phyloP scores from a whole-genome alignment of 2,888 invertebrate species.

The Andrena dorsata region DNA sequence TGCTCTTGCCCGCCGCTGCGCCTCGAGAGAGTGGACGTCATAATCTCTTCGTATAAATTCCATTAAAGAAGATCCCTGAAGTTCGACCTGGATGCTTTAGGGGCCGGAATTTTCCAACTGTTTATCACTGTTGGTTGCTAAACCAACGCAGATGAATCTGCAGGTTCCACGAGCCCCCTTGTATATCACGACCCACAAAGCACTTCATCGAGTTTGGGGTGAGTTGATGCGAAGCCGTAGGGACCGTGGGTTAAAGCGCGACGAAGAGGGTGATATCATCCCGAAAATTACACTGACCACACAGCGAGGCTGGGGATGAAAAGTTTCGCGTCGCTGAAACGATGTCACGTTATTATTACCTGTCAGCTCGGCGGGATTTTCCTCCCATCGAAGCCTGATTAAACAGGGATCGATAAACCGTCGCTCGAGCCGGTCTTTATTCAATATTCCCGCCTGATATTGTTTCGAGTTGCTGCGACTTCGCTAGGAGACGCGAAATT shows the following conservation, averaged over 20 bases:
- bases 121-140: background rate
- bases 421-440: constrained; percentile 21
- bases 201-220: background rate
- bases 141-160: background rate
- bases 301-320: background rate
- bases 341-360: constrained; percentile 13
- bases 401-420: constrained; percentile 40
- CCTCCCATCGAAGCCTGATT: constrained; percentile 18
- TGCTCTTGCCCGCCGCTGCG: background rate
- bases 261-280: background rate
- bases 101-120: background rate
- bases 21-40: background rate
- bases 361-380: constrained; percentile 28
- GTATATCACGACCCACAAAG: background rate
- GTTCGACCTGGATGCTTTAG: background rate
- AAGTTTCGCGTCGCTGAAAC: constrained; percentile 3
- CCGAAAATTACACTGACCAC: constrained; percentile 22
- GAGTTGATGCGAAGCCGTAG: background rate
- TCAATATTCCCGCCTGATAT: constrained; percentile 27
- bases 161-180: background rate
- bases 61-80: background rate
- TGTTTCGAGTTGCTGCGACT: background rate
- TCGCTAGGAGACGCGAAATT: constrained; percentile 4
- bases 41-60: constrained; percentile 8
- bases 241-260: constrained; percentile 3